Conservation (phyloP, 1,140 invertebrate genomes). For the Leptinotarsa texana region DNA sequence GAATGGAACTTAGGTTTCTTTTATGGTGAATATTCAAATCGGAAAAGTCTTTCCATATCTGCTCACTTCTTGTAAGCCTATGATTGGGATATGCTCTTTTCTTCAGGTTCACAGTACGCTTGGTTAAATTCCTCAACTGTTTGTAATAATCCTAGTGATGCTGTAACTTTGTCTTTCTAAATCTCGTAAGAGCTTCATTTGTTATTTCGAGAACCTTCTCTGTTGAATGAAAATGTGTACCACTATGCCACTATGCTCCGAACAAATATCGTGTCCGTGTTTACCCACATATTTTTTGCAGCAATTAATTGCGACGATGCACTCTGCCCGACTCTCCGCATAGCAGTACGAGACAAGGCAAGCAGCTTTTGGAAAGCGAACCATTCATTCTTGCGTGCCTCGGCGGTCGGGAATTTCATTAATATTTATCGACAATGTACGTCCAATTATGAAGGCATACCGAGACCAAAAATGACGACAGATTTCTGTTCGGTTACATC, state of each 20-base stretch:
- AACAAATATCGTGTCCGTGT: background rate
- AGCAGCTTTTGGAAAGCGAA: constrained; percentile 12
- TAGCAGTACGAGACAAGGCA: constrained; percentile 14
- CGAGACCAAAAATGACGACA: constrained; percentile 12
- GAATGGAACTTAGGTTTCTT: too few relatives aligned
- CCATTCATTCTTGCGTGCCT: constrained; percentile 6
- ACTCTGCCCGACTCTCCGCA: background rate
- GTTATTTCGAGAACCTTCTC: background rate
- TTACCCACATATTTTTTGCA: constrained; percentile 6
- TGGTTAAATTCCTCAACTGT: too few relatives aligned
- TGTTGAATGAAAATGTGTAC: background rate
- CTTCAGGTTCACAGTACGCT: too few relatives aligned
- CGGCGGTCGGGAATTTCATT: constrained; percentile 16
- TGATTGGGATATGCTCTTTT: too few relatives aligned
- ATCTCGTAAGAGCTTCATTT: too few relatives aligned
- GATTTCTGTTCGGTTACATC: constrained; percentile 7
- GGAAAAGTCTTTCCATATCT: too few relatives aligned
- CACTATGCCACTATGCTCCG: background rate
- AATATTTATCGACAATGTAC: constrained; percentile 16
- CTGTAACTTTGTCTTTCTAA: too few relatives aligned
- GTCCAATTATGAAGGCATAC: constrained; percentile 13
- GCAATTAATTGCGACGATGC: background rate
- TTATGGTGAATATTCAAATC: too few relatives aligned
- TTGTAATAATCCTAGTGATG: too few relatives aligned
- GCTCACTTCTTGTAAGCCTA: too few relatives aligned